Evolutionary conservation across 2,888 invertebrate species (phyloP).

Genomic region (Nemapogon koenigi): DNA sequence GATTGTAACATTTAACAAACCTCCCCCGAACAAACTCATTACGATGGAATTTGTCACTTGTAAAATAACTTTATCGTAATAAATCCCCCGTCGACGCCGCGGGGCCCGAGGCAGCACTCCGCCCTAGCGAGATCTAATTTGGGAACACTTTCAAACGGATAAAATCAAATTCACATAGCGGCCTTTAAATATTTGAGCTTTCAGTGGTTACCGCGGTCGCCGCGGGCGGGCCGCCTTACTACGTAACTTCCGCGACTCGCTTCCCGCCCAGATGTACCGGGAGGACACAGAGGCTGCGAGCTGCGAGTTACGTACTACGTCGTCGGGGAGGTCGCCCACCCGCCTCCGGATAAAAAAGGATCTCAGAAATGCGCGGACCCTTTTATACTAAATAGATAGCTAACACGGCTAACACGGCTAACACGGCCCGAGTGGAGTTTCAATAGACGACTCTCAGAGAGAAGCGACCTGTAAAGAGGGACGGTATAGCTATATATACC

Average conservation of each 20-base stretch:
- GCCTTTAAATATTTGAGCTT: slow-evolving; percentile 58
- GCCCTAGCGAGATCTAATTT: slow-evolving; percentile 60
- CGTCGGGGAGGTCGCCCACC: slow-evolving; percentile 25
- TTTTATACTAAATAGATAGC: slow-evolving; percentile 66
- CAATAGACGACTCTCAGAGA: slow-evolving; percentile 62
- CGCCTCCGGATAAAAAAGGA: slow-evolving; percentile 57
- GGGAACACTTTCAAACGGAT: slow-evolving; percentile 30
- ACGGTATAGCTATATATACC: slow-evolving; percentile 30
- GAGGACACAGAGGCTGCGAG: no score
- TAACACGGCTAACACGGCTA: no score
- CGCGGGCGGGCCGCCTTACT: slow-evolving; percentile 3
- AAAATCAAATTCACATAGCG: slow-evolving; percentile 43
- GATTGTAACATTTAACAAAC: no score
- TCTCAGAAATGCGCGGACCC: slow-evolving; percentile 58
- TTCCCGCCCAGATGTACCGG: no score
- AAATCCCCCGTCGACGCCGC: no score
- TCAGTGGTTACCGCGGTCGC: slow-evolving; percentile 6
- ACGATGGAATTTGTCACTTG: no score
- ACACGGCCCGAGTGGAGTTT: slow-evolving; percentile 65
- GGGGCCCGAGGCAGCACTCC: slow-evolving; percentile 25
- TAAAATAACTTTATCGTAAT: no score
- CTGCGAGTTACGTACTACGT: no score
- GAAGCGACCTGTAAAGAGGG: slow-evolving; percentile 62
- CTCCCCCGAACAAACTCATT: no score
- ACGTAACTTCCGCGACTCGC: slow-evolving; percentile 1